Conservation (phyloP, 2,888 invertebrate genomes). For the Parnassius smintheus region DNA sequence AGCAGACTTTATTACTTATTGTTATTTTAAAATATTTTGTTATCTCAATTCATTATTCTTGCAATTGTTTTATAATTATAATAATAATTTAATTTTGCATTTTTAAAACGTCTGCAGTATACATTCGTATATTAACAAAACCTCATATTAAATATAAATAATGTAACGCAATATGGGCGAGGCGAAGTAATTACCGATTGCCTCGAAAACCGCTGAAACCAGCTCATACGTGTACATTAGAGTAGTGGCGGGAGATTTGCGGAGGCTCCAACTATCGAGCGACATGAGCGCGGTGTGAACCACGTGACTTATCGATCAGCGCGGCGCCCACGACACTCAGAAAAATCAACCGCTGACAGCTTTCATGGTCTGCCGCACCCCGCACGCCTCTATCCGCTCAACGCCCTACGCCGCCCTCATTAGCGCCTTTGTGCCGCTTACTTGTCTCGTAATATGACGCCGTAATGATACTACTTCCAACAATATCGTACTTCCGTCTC, state of each 20-base stretch:
- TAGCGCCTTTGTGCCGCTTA: conserved; percentile 78
- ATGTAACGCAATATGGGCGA: conserved; percentile 6
- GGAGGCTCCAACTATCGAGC: conserved; percentile 61
- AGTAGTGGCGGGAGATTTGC: conserved; percentile 72
- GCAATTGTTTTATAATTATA: not conserved
- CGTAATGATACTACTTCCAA: conserved; percentile 71
- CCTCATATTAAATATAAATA: no score
- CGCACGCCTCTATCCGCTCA: conserved; percentile 33
- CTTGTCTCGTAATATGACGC: conserved; percentile 75
- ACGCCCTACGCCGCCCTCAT: conserved; percentile 64
- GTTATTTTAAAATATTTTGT: not conserved
- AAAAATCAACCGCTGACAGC: conserved; percentile 82
- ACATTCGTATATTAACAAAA: no score
- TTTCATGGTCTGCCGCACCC: conserved; percentile 68
- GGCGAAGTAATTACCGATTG: conserved; percentile 30
- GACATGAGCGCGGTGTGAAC: conserved; percentile 54
- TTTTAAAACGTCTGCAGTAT: no score
- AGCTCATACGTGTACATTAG: conserved; percentile 39
- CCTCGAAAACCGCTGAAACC: conserved; percentile 35
- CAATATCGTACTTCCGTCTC: conserved; percentile 52
- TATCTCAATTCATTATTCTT: not conserved
- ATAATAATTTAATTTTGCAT: no score
- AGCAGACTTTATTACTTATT: not conserved
- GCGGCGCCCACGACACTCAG: conserved; percentile 77
- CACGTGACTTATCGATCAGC: conserved; percentile 81